Conservation (phyloP, 2,888 invertebrate species). For the Pammene aurita region DNA sequence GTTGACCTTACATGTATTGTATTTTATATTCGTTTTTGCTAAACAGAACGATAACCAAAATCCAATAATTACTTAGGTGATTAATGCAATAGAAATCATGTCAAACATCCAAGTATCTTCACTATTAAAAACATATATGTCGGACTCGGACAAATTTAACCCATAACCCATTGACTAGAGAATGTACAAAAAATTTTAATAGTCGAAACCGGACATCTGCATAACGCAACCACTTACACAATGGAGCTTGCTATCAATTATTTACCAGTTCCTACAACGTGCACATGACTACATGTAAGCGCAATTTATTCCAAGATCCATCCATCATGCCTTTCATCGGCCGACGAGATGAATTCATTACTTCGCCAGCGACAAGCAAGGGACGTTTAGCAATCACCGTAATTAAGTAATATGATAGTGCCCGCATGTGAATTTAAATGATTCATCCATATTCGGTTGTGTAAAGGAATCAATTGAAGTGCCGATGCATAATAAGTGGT, state of each 20-base stretch:
- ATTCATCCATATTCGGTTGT: constrained; percentile 3
- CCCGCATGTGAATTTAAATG: constrained; percentile 36
- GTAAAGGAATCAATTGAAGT: neutral
- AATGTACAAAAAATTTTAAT: constrained; percentile 8
- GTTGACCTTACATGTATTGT: no score
- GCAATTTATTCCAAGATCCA: constrained; percentile 22
- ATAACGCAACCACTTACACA: constrained; percentile 10
- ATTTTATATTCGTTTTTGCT: no score
- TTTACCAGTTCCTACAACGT: neutral
- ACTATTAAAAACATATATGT: no score
- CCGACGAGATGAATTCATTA: constrained; percentile 35
- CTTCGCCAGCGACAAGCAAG: constrained; percentile 3
- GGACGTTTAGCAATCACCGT: constrained; percentile 23
- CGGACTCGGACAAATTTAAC: neutral
- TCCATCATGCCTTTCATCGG: constrained; percentile 29
- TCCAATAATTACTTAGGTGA: no score
- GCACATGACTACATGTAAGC: neutral
- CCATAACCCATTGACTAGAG: neutral
- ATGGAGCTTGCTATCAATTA: neutral
- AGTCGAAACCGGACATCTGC: neutral
- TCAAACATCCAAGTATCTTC: no score
- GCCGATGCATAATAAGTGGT: neutral
- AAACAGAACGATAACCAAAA: no score
- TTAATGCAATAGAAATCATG: no score
- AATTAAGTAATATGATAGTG: constrained; percentile 33